Percentiles rank a stretch among this genome's conserved stretches.
Evolutionary conservation across 2,797 vertebrate species (phyloP).

Genomic region (Eurystomus glaucurus): DNA sequence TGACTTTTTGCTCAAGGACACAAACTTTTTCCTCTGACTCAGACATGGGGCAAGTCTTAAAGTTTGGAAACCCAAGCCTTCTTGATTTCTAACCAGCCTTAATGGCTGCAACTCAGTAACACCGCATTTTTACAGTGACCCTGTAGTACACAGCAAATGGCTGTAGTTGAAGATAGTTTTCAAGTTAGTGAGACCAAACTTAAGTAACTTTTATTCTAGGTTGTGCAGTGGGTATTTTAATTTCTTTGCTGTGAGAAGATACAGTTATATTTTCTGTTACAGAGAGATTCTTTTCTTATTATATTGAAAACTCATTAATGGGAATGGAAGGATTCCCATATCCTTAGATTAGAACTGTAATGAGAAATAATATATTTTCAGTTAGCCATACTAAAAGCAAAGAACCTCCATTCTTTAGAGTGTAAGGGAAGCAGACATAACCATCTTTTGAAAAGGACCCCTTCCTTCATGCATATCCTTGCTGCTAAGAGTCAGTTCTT

Average conservation of each 20-base stretch:
- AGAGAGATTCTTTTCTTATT: not conserved
- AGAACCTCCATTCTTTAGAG: not conserved
- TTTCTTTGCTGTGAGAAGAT: not conserved
- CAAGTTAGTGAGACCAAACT: not conserved
- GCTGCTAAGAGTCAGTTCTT: not conserved
- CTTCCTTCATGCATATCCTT: not conserved
- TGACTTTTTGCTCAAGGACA: not conserved
- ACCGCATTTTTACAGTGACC: rapidly evolving
- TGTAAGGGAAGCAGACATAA: not conserved
- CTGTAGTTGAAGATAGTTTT: not conserved
- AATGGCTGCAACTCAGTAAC: not conserved
- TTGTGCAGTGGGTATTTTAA: not conserved
- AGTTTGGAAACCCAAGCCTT: not conserved
- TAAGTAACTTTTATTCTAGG: not conserved
- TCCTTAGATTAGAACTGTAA: not conserved
- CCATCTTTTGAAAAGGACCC: not conserved
- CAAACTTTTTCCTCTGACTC: not conserved
- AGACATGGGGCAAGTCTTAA: not conserved
- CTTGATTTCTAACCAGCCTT: not conserved
- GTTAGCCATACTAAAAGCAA: not conserved
- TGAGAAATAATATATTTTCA: not conserved
- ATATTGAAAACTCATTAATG: not conserved
- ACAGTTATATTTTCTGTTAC: not conserved
- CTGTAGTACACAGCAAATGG: not conserved
- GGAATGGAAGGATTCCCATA: not conserved